A percentile compares a stretch with the other conserved stretches of the same genome.
phyloP scores from a whole-genome alignment of 2,113 vertebrate genomes.

The Erythrocercus mccallii region DNA sequence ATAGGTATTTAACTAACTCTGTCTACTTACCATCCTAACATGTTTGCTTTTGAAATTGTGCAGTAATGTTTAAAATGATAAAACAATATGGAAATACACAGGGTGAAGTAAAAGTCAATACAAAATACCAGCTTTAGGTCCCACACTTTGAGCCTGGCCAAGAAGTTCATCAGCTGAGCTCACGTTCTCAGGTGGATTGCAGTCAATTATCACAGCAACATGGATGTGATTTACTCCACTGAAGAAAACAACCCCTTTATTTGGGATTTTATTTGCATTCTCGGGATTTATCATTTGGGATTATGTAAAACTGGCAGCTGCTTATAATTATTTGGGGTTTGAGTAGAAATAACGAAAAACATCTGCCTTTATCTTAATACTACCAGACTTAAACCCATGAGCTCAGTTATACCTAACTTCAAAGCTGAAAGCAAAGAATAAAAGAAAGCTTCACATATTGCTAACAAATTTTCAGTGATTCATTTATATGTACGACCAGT shows the following conservation, averaged over 20 bases:
- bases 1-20: background rate
- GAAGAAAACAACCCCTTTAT: background rate
- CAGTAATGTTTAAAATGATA: background rate
- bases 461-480: slow-evolving; percentile 79
- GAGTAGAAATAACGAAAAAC: slow-evolving; percentile 80
- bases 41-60: background rate
- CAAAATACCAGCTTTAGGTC: background rate
- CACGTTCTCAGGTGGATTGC: background rate
- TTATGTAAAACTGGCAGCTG: slow-evolving; percentile 80
- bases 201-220: background rate
- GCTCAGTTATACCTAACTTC: slow-evolving; percentile 74
- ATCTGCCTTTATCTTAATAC: slow-evolving; percentile 80
- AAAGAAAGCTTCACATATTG: slow-evolving; percentile 73
- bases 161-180: background rate
- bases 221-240: background rate
- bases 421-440: slow-evolving; percentile 71
- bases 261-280: slow-evolving; percentile 75
- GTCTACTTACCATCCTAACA: background rate
- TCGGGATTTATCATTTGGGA: slow-evolving; percentile 75
- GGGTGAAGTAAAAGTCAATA: background rate
- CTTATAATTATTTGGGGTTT: slow-evolving; percentile 79
- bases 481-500: slow-evolving; percentile 79
- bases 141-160: background rate
- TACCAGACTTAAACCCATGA: slow-evolving; percentile 74
- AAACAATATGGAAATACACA: background rate